A percentile compares a stretch with the other conserved stretches of the same genome.
Evolutionary conservation across 2,888 invertebrate genomes (phyloP).

Genomic region (Chouioia cunea): DNA sequence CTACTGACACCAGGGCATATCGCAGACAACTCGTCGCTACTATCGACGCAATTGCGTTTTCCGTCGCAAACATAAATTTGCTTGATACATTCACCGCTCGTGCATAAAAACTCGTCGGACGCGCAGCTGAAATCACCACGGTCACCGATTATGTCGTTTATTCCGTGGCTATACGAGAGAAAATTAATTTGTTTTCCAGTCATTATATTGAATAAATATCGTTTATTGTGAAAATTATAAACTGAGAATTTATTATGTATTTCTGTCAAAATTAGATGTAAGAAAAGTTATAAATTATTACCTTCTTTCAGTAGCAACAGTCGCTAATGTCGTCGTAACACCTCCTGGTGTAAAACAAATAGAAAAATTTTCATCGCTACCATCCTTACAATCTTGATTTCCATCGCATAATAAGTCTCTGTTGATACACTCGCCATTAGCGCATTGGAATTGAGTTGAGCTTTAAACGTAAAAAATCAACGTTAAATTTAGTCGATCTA

Average conservation of each 20-base stretch:
- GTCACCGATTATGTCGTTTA: neutral
- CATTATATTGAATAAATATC: neutral
- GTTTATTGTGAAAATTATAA: too few species aligned
- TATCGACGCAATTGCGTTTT: conserved; percentile 67
- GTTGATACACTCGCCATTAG: conserved; percentile 23
- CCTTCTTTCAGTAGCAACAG: conserved; percentile 11
- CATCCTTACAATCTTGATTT: conserved; percentile 20
- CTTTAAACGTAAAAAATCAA: neutral
- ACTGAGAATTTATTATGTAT: too few species aligned
- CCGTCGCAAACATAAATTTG: conserved; percentile 68
- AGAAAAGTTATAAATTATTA: too few species aligned
- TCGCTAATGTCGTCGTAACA: neutral
- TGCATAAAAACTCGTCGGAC: conserved; percentile 56
- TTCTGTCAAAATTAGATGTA: too few species aligned
- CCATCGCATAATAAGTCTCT: conserved; percentile 21
- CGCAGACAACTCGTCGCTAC: conserved; percentile 67
- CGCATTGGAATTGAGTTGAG: conserved; percentile 20
- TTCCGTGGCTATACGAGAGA: neutral
- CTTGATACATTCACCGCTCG: conserved; percentile 67
- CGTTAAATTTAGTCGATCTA: neutral
- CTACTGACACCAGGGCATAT: conserved; percentile 2
- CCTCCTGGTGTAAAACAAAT: conserved; percentile 3
- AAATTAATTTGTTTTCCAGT: neutral
- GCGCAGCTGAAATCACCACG: neutral
- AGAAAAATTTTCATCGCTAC: conserved; percentile 26